Evolutionary conservation across 2,113 vertebrate species (phyloP), one percentile per base, ranked within the genome.

Genomic region (Empidonax alnorum): DNA sequence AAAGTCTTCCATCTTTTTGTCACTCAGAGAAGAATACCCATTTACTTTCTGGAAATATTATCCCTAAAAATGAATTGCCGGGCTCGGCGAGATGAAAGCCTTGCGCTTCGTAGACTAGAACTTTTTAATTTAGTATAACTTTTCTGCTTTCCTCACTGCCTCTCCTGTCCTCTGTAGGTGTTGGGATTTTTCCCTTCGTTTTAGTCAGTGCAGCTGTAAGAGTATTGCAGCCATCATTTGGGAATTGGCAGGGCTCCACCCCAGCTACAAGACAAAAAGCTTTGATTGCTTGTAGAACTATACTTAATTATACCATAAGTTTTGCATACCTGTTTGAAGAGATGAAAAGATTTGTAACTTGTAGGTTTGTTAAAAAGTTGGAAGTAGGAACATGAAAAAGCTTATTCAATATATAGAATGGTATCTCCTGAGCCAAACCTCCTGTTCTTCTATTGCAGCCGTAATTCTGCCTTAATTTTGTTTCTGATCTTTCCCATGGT

Each of bases 281-380:
- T 92, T 93, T 87, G 81, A 69, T 95, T 93, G 78, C 91, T 80
- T 76, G 41, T 91, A 73, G 84, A 91, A 76, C 82, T 75, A 74
- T 12, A 78, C 42, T 3, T 93, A 95, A 93, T 94, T 95, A 79
- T 31, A 49, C 89, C 23, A 5, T 55, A 83, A 85, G 49, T 87
- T 96, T 96, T 96, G 91, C 91, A 87, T 95, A 89, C 79, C 93
- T 90, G 67, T 88, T 94, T 87, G 74, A 93, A 94, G 87, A 96
- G 87, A 95, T 96, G 74, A 94, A 94, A 91, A 94, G 95, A 86
- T 67, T 68, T 37, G 63, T 81, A 86, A 93, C 79, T 75, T 80
- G 33, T 27, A 69, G 39, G 55, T 83, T 91, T 96, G 67, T 77
- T 86, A 56, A 71, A 84, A 90, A 47, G 55, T 83, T 96, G 84